Evolutionary conservation across 2,797 vertebrate genomes (phyloP).

Genomic region (Myripristis murdjan): DNA sequence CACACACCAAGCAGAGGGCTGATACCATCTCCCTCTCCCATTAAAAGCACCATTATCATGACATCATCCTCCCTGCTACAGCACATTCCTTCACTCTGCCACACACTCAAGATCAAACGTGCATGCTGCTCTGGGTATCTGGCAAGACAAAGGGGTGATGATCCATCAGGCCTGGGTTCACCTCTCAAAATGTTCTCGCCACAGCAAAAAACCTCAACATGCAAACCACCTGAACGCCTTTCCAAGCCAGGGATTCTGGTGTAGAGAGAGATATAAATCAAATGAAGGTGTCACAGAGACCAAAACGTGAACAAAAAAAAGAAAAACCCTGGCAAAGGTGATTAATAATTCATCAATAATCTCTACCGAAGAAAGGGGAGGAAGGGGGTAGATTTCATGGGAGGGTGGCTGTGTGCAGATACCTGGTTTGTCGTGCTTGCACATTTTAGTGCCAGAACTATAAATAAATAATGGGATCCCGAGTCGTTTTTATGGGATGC

Average conservation of each 20-base stretch:
- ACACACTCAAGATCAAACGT: constrained; percentile 36
- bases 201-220: constrained; percentile 12
- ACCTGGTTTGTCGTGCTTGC: constrained; percentile 27
- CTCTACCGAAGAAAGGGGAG: constrained; percentile 66
- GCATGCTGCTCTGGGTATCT: constrained; percentile 19
- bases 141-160: constrained; percentile 50
- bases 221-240: constrained; percentile 3
- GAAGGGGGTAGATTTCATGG: constrained; percentile 51
- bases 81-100: constrained; percentile 65
- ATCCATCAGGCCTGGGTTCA: constrained; percentile 17
- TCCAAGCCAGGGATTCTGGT: constrained; percentile 1
- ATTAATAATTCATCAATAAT: constrained; percentile 85
- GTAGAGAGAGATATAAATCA: constrained; percentile 13
- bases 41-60: constrained; percentile 58
- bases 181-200: constrained; percentile 12
- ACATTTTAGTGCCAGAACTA: constrained; percentile 40
- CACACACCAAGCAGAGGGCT: constrained; percentile 22
- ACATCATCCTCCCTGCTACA: constrained; percentile 66
- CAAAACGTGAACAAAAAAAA: constrained; percentile 69
- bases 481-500: background rate
- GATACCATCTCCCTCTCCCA: constrained; percentile 42
- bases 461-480: constrained; percentile 38
- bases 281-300: constrained; percentile 61
- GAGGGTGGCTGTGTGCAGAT: constrained; percentile 50
- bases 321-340: constrained; percentile 76